Evolutionary conservation across 2,888 invertebrate genomes (phyloP), one percentile per base, ranked within the genome.

Genomic region (Chesias legatella): DNA sequence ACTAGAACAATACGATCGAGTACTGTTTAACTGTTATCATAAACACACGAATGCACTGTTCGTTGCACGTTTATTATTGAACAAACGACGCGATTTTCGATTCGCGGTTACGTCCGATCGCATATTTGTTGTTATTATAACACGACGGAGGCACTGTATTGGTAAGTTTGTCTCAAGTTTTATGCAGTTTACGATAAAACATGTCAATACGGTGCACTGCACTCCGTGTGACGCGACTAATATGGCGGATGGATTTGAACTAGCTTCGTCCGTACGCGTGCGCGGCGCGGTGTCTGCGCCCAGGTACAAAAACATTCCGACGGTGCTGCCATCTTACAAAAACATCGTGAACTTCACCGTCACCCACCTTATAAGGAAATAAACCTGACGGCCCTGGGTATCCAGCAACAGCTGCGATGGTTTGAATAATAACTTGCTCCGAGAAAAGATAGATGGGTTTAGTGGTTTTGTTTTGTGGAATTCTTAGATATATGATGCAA

Each of bases 211-310:
- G 78, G 83, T 73, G 72, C 84, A 80, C 80, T 80, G 82, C 83
- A 84, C 78, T 81, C 77, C 83, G 84, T 73, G 80, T 78, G 85
- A 85, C 84, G 83, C 85, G 84, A 84, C 84, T 83, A 88, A 88
- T 84, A 88, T 88, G 86, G 86, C 88, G 85, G 86, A 83, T 79
- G 85, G 77, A 78, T 84, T 84, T 73, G 74, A 83, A 88, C 86
- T 86, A 55, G 52, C 55, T 37, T 25, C 33, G 39, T 50, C 34
- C 43, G 46, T 47, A 86, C 85, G 86, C 85, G 78, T 84, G 85
- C 85, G 77, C 73, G 56, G 54, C 54, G 62, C 56, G 58, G 55
- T 58, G 56, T 58, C 54, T 51, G 71, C 45, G 61, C 58, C 52
- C 80, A 79, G 79, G 80, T 82, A 82, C 71, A 73, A 76, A 76